Percentiles rank a stretch among this genome's conserved stretches.
phyloP scores from a whole-genome alignment of 2,888 invertebrate genomes.

The Phasia obesa region DNA sequence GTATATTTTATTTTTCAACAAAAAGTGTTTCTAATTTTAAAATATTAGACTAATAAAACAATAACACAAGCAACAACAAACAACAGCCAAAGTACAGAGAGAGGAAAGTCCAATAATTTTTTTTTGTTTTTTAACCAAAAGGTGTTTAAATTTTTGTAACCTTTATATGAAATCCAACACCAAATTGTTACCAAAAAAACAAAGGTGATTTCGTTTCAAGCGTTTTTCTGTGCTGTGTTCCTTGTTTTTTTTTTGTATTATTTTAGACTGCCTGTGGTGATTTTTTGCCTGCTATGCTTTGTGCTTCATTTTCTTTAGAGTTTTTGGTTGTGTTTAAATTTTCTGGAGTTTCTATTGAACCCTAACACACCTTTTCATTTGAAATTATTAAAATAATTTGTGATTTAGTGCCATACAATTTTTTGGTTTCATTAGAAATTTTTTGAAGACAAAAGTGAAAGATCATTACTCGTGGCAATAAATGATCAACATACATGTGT shows the following conservation, averaged over 20 bases:
- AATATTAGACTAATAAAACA: slow-evolving; percentile 60
- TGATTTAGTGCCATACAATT: slow-evolving; percentile 13
- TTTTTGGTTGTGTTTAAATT: slow-evolving; percentile 1
- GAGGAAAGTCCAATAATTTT: neutral
- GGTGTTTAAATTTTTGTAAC: slow-evolving; percentile 65
- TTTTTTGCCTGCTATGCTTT: slow-evolving; percentile 29
- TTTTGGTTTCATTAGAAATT: slow-evolving; percentile 18
- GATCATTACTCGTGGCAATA: neutral
- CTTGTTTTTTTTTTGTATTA: slow-evolving; percentile 19
- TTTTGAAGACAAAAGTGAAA: neutral
- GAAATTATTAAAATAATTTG: slow-evolving; percentile 7
- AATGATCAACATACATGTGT: neutral
- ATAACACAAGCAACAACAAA: slow-evolving; percentile 19
- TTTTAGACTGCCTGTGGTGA: slow-evolving; percentile 55
- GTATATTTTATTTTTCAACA: neutral
- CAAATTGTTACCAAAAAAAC: slow-evolving; percentile 14
- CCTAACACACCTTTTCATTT: slow-evolving; percentile 49
- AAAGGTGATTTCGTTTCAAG: slow-evolving; percentile 38
- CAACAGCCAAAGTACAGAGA: neutral
- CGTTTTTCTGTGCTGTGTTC: slow-evolving; percentile 21
- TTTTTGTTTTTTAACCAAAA: slow-evolving; percentile 51
- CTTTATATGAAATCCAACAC: slow-evolving; percentile 52
- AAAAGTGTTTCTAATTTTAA: slow-evolving; percentile 64
- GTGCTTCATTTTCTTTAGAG: slow-evolving; percentile 50
- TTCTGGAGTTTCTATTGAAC: slow-evolving; percentile 6